Percentiles rank a stretch among this genome's conserved stretches.
Evolutionary conservation across 2,888 invertebrate species (phyloP).

Genomic region (Drosophila mimetica): DNA sequence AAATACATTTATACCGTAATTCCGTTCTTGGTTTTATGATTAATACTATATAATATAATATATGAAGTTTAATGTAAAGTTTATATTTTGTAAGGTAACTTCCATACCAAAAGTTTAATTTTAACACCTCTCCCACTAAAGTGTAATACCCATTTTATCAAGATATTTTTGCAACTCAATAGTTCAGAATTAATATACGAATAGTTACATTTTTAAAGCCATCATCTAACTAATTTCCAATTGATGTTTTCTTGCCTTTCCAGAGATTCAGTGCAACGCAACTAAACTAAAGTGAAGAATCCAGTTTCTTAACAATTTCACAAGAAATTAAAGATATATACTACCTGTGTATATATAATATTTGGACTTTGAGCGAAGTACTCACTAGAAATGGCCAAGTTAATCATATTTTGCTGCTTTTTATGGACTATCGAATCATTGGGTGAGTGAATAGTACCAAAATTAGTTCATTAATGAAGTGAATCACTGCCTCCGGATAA

Average conservation of each 20-base stretch:
- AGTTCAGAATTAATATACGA: too few relatives aligned
- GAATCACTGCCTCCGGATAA: slow-evolving; percentile 12
- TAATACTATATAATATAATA: too few relatives aligned
- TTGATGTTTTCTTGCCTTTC: not conserved
- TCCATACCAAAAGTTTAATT: too few relatives aligned
- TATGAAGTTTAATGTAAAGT: too few relatives aligned
- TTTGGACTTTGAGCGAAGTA: slow-evolving; percentile 22
- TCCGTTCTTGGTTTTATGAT: too few relatives aligned
- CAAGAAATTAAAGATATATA: slow-evolving; percentile 6
- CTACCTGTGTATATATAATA: slow-evolving; percentile 1
- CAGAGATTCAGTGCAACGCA: slow-evolving; percentile 15
- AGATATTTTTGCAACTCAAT: too few relatives aligned
- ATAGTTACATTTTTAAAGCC: too few relatives aligned
- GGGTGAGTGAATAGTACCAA: slow-evolving; percentile 27
- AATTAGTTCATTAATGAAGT: slow-evolving; percentile 23
- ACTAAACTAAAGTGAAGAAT: not conserved
- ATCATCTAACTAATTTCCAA: not conserved
- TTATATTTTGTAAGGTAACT: too few relatives aligned
- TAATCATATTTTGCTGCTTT: not conserved
- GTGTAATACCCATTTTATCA: too few relatives aligned
- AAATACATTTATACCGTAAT: too few relatives aligned
- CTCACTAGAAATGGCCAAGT: slow-evolving; percentile 24
- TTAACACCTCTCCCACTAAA: too few relatives aligned
- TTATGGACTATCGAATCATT: not conserved
- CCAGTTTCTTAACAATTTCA: not conserved